phyloP scores from a whole-genome alignment of 2,113 vertebrate genomes.

The Salvelinus fontinalis region DNA sequence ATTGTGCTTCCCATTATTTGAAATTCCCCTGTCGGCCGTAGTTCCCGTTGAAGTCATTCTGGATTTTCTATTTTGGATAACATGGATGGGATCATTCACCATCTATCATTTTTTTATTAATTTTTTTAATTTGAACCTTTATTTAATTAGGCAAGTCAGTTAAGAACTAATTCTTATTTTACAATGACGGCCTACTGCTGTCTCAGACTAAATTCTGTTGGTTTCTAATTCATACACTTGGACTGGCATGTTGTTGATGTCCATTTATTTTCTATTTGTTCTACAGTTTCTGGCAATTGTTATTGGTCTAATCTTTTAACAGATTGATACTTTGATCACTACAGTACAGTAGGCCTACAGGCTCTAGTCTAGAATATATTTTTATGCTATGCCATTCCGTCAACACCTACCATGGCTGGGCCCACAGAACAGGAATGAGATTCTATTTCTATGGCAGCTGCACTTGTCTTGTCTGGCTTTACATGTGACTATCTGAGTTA shows the following conservation, averaged over 20 bases:
- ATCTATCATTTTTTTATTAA: neutral
- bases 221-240: conserved; percentile 14
- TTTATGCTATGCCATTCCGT: too few species aligned
- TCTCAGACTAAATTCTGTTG: conserved; percentile 30
- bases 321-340: neutral
- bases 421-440: too few species aligned
- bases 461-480: neutral
- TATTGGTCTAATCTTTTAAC: neutral
- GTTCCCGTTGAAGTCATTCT: conserved; percentile 25
- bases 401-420: too few species aligned
- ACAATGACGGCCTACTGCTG: too few species aligned
- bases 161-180: too few species aligned
- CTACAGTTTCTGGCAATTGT: conserved; percentile 27
- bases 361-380: too few species aligned
- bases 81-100: conserved; percentile 26
- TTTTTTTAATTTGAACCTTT: too few species aligned
- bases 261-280: conserved; percentile 38
- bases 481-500: neutral
- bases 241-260: conserved; percentile 32
- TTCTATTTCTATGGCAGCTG: too few species aligned
- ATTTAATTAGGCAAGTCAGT: too few species aligned
- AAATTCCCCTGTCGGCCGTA: conserved; percentile 22
- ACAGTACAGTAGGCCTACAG: too few species aligned
- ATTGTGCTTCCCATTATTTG: conserved; percentile 21
- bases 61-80: conserved; percentile 32